These are phyloP conservation scores for Melipona bicolor DNA, from an alignment of 2,888 invertebrate species.

Conservation along the genomic window DNA sequence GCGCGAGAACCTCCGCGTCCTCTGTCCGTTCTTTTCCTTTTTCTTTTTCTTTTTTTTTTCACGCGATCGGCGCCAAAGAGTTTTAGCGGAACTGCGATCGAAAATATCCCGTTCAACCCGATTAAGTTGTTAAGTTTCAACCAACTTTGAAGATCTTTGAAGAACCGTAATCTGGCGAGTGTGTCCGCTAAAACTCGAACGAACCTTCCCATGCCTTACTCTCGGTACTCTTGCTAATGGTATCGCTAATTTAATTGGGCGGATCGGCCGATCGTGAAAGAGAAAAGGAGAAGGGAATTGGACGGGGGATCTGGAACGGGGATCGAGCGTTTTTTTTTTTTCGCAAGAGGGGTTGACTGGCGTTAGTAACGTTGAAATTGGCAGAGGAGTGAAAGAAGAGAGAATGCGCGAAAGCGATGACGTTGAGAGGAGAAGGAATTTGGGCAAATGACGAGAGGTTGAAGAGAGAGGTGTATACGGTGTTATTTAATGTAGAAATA, in stretches of 20 bases:
- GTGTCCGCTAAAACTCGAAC: not conserved
- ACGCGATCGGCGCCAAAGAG: not conserved
- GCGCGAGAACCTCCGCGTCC: not conserved
- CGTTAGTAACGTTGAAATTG: slow-evolving; percentile 17
- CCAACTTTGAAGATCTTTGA: too few species aligned
- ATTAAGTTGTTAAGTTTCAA: not conserved
- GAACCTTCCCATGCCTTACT: slow-evolving; percentile 38
- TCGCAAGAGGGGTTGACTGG: slow-evolving; percentile 13
- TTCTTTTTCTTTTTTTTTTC: too few species aligned
- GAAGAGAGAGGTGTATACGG: not conserved
- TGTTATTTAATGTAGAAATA: not conserved
- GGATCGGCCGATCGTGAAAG: not conserved
- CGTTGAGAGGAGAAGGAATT: not conserved
- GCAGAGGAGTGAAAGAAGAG: not conserved
- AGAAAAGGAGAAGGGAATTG: not conserved
- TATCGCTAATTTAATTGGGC: slow-evolving; percentile 22
- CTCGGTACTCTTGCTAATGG: slow-evolving; percentile 18
- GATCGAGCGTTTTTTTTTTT: not conserved
- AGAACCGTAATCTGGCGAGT: too few species aligned
- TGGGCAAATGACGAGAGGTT: not conserved
- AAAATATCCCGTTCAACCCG: not conserved
- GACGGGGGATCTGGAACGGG: not conserved
- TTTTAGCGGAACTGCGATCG: not conserved
- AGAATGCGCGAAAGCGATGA: slow-evolving; percentile 1
- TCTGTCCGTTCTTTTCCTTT: not conserved